Conservation (phyloP, 2,113 vertebrate species). For the Vidua macroura region DNA sequence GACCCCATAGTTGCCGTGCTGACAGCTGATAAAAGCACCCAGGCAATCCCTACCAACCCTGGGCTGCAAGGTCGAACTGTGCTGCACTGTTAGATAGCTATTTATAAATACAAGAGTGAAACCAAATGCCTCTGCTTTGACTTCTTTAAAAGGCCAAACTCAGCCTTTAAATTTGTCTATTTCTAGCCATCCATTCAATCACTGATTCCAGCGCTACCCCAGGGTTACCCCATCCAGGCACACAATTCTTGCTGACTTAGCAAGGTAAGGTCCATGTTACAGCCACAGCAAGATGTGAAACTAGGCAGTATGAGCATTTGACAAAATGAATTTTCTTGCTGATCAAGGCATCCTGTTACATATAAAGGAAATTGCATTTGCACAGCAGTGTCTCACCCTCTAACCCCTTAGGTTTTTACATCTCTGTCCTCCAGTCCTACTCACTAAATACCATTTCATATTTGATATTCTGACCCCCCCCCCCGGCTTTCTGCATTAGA, state of each 20-base stretch:
- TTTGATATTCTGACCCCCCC: background rate
- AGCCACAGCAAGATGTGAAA: background rate
- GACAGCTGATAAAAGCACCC: conserved; percentile 49
- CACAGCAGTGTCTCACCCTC: background rate
- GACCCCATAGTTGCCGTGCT: background rate
- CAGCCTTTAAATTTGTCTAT: background rate
- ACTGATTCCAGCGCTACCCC: background rate
- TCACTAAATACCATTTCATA: background rate
- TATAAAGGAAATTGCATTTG: background rate
- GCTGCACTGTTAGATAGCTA: background rate
- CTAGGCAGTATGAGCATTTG: background rate
- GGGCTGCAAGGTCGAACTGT: background rate
- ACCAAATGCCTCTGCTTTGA: background rate
- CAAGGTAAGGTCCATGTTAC: background rate
- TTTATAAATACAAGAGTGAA: background rate
- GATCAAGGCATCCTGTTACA: background rate
- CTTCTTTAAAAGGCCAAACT: background rate
- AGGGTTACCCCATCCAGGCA: background rate
- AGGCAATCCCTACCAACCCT: conserved; percentile 1
- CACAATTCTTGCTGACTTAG: background rate
- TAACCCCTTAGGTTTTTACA: background rate
- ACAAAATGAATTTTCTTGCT: background rate
- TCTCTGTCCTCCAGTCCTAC: background rate
- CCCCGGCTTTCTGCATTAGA: background rate
- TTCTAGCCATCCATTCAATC: background rate